Evolutionary conservation across 1,140 invertebrate species (phyloP).

Genomic region (Apis dorsata): DNA sequence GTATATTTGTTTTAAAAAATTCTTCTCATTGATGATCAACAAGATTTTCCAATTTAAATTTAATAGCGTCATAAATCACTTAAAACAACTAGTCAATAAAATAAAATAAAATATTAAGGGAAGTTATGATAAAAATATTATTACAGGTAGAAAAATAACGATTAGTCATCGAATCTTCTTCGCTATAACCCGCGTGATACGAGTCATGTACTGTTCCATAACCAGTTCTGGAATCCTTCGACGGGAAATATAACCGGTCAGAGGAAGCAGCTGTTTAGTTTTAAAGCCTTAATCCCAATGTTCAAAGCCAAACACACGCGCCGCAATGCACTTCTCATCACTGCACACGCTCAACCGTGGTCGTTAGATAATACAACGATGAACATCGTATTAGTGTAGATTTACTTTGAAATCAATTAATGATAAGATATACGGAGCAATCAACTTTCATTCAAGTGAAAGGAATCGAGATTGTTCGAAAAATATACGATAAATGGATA

Average conservation of each 20-base stretch:
- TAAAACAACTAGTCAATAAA: too few species aligned
- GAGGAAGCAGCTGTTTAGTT: slow-evolving; percentile 47
- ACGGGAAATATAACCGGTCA: background rate
- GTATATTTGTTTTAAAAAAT: too few species aligned
- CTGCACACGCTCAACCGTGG: too few species aligned
- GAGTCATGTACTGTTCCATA: too few species aligned
- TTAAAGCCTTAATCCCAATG: slow-evolving; percentile 25
- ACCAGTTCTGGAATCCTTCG: slow-evolving; percentile 23
- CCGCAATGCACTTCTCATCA: background rate
- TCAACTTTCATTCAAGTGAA: background rate
- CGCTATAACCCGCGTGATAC: too few species aligned
- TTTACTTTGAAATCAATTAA: background rate
- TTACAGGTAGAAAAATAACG: background rate
- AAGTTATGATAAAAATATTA: background rate
- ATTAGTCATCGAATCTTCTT: background rate
- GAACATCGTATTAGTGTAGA: background rate
- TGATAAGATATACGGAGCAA: background rate
- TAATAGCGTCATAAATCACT: too few species aligned
- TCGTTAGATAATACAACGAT: background rate
- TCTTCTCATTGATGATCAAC: too few species aligned
- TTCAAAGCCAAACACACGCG: background rate
- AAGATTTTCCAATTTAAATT: too few species aligned
- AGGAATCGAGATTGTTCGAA: background rate
- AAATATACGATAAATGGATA: background rate
- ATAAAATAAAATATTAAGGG: background rate